These are phyloP conservation scores for Simalia tracyae DNA, from an alignment of 2,797 vertebrate species.

Conservation along the genomic window DNA sequence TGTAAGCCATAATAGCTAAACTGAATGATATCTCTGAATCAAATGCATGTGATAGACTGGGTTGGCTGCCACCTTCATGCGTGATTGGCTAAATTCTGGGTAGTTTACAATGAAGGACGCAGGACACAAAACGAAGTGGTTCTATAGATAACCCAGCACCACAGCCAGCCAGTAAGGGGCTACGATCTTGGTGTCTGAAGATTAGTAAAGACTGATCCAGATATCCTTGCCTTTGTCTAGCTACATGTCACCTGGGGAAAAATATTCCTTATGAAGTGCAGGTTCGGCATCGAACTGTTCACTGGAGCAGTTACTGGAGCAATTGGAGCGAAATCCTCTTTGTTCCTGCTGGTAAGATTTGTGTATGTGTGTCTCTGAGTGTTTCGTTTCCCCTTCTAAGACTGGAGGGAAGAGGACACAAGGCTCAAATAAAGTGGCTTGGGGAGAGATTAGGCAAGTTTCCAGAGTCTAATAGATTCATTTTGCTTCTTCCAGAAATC, in stretches of 20 bases:
- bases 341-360: constrained; percentile 67
- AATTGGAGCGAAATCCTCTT: constrained; percentile 69
- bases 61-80: background rate
- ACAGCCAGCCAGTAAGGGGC: background rate
- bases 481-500: constrained; percentile 45
- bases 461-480: background rate
- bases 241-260: constrained; percentile 56
- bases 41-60: background rate
- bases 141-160: background rate
- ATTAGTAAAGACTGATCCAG: background rate
- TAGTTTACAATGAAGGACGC: background rate
- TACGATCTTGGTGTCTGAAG: background rate
- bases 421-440: background rate
- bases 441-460: background rate
- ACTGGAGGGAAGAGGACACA: background rate
- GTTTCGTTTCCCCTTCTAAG: background rate
- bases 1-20: background rate
- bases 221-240: constrained; percentile 43
- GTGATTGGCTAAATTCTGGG: background rate
- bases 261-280: constrained; percentile 55
- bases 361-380: background rate
- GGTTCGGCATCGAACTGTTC: constrained; percentile 51
- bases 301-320: constrained; percentile 69
- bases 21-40: background rate
- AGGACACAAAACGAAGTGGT: background rate